Evolutionary conservation across 2,888 invertebrate genomes (phyloP).

Genomic region (Melanostoma mellinum): DNA sequence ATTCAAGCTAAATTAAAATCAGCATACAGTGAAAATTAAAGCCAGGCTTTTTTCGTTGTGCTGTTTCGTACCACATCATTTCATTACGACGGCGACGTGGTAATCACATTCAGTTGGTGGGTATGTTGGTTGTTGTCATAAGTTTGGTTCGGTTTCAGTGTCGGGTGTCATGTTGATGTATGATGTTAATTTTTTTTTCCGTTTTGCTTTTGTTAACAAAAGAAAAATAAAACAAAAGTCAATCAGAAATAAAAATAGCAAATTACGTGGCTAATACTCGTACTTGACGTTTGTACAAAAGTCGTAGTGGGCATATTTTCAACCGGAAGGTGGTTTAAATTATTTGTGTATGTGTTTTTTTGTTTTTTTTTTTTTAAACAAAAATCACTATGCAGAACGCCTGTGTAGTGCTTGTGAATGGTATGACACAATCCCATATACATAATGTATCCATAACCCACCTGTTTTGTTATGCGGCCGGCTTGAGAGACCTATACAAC

Average conservation of each 20-base stretch:
- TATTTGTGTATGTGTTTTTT: not conserved
- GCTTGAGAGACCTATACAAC: slow-evolving; percentile 1
- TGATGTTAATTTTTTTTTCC: slow-evolving; percentile 38
- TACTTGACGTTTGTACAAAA: slow-evolving; percentile 10
- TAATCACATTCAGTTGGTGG: slow-evolving; percentile 31
- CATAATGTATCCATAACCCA: slow-evolving; percentile 19
- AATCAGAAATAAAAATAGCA: slow-evolving; percentile 33
- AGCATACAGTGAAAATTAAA: not conserved
- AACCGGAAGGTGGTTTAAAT: slow-evolving; percentile 56
- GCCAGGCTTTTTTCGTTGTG: too few species aligned
- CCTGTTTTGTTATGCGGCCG: slow-evolving; percentile 20
- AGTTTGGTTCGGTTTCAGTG: slow-evolving; percentile 22
- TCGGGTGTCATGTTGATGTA: slow-evolving; percentile 44
- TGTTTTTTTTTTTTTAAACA: slow-evolving; percentile 20
- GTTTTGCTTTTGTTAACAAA: slow-evolving; percentile 38
- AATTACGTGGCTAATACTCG: slow-evolving; percentile 34
- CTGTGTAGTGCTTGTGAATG: slow-evolving; percentile 1
- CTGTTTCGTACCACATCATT: not conserved
- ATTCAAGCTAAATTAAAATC: too few species aligned
- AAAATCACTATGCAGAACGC: slow-evolving; percentile 46
- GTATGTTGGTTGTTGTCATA: not conserved
- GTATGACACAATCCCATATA: slow-evolving; percentile 22
- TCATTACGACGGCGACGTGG: not conserved
- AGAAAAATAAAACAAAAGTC: slow-evolving; percentile 13
- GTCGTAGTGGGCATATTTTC: slow-evolving; percentile 53